A percentile compares a stretch with the other conserved stretches of the same genome.
phyloP scores from a whole-genome alignment of 1,140 invertebrate species.

The Vollenhovia emeryi region DNA sequence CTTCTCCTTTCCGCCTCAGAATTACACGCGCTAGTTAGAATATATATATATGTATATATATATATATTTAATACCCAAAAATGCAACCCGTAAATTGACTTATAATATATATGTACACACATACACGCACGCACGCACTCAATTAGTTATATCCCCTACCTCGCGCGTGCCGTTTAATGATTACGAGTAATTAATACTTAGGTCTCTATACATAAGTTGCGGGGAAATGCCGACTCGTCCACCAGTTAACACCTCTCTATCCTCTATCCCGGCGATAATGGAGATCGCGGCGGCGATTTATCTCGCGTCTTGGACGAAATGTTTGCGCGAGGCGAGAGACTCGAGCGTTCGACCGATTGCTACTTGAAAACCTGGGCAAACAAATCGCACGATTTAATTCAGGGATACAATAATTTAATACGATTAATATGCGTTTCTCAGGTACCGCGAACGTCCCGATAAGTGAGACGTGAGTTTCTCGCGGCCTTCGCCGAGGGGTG shows the following conservation, averaged over 20 bases:
- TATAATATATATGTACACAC: slow-evolving; percentile 42
- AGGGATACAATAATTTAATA: background rate
- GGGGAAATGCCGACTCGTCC: slow-evolving; percentile 66
- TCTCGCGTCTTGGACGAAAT: slow-evolving; percentile 1
- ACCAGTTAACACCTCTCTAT: slow-evolving; percentile 71
- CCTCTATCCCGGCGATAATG: background rate
- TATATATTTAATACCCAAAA: slow-evolving; percentile 71
- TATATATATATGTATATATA: too few species aligned
- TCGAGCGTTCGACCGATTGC: background rate
- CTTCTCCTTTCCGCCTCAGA: background rate
- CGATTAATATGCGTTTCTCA: background rate
- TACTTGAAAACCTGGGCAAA: background rate
- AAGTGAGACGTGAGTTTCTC: slow-evolving; percentile 12
- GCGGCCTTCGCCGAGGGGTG: slow-evolving; percentile 51
- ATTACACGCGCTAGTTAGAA: slow-evolving; percentile 59
- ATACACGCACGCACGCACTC: background rate
- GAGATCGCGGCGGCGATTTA: background rate
- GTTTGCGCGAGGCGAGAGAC: background rate
- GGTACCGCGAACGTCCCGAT: background rate
- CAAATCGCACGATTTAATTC: background rate
- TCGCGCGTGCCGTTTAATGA: slow-evolving; percentile 65
- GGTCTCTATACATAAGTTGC: slow-evolving; percentile 65
- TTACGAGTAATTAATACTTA: slow-evolving; percentile 70
- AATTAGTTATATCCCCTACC: slow-evolving; percentile 66
- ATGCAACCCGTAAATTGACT: slow-evolving; percentile 71